A percentile compares a stretch with the other conserved stretches of the same genome.
These are phyloP conservation scores for Chelonia mydas DNA, from an alignment of 2,797 vertebrate species.

Conservation along the genomic window DNA sequence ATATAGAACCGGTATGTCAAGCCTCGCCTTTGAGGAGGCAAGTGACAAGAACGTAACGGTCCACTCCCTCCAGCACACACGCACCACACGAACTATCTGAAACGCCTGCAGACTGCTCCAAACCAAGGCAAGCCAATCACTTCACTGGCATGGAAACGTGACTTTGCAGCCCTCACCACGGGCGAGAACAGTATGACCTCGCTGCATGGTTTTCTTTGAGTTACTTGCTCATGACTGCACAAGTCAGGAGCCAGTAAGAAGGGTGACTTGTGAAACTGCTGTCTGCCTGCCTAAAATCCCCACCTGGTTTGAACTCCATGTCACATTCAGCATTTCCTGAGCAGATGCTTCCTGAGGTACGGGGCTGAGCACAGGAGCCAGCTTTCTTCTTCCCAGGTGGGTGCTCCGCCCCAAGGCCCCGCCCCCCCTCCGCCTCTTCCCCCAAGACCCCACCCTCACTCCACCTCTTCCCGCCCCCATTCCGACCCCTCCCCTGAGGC, in stretches of 20 bases:
- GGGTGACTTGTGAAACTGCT: background rate
- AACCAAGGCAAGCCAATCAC: fast-evolving
- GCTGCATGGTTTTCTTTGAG: fast-evolving
- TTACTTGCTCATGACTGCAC: background rate
- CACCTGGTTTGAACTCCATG: fast-evolving
- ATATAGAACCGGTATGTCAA: constrained; percentile 41
- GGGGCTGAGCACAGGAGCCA: background rate
- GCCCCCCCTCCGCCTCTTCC: too few species aligned
- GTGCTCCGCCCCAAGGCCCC: too few species aligned
- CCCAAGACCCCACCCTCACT: too few species aligned
- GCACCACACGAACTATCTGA: constrained; percentile 13
- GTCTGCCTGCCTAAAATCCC: constrained; percentile 7
- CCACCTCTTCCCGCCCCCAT: too few species aligned
- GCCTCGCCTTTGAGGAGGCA: constrained; percentile 48
- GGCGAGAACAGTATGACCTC: background rate
- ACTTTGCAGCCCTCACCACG: background rate
- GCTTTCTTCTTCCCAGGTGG: too few species aligned
- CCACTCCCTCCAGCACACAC: constrained; percentile 35
- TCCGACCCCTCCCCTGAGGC: too few species aligned
- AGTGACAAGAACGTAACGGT: constrained; percentile 14
- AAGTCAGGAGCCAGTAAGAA: constrained; percentile 25
- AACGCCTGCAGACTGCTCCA: background rate
- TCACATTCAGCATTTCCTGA: fast-evolving
- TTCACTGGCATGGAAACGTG: background rate
- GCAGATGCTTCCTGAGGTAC: fast-evolving